Conservation (phyloP, 2,888 invertebrate species). For the Lepidonotus clava region DNA sequence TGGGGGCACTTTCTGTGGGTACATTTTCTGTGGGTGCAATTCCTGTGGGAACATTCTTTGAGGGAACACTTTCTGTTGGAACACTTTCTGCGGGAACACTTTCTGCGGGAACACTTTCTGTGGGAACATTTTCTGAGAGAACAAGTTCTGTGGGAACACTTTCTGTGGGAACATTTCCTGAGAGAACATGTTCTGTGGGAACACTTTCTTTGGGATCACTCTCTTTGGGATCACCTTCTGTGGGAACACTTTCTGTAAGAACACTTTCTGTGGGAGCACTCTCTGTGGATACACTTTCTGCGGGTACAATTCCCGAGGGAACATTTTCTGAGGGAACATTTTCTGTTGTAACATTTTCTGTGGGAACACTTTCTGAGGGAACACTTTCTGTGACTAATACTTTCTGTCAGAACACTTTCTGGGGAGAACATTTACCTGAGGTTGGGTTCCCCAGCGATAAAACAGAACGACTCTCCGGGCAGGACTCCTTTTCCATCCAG, state of each 20-base stretch:
- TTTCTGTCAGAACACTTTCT: not conserved
- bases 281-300: not conserved
- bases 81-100: no score
- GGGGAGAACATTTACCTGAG: slow-evolving; percentile 69
- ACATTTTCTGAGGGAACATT: not conserved
- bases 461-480: slow-evolving; percentile 67
- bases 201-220: no score
- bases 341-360: not conserved
- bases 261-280: not conserved
- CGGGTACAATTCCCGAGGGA: not conserved
- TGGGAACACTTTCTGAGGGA: not conserved
- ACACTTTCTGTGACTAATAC: not conserved
- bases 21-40: slow-evolving; percentile 71
- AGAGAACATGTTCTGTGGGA: no score
- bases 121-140: no score
- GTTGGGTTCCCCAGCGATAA: slow-evolving; percentile 72
- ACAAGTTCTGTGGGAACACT: no score
- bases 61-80: no score
- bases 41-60: no score
- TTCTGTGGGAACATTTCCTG: no score
- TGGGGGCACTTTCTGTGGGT: not conserved
- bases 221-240: no score
- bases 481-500: slow-evolving; percentile 70
- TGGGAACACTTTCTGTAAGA: not conserved
- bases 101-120: no score